Evolutionary conservation across 2,113 vertebrate genomes (phyloP).

Genomic region (Petroica traversi): DNA sequence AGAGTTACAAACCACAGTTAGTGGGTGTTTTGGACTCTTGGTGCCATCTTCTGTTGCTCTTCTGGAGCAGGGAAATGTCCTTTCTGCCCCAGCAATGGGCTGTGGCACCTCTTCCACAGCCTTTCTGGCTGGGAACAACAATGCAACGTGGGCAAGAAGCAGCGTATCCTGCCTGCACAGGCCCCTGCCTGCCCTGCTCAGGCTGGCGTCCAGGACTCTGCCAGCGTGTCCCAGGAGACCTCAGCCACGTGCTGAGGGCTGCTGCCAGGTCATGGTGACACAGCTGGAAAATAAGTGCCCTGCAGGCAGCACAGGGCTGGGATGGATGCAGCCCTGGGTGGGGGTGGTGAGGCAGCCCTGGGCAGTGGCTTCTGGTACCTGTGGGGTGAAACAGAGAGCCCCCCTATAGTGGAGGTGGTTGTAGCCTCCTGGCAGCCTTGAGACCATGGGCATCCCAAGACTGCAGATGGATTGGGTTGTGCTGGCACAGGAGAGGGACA

Average conservation of each 20-base stretch:
- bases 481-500: neutral
- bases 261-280: neutral
- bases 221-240: neutral
- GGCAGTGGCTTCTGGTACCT: neutral
- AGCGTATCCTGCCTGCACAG: neutral
- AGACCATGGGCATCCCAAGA: neutral
- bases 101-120: neutral
- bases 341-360: neutral
- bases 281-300: neutral
- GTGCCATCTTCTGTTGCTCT: neutral
- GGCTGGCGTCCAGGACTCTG: no score
- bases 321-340: neutral
- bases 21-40: neutral
- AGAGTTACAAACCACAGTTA: neutral
- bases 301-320: neutral
- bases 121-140: neutral
- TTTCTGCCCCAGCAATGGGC: neutral
- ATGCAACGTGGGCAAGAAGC: fast-evolving
- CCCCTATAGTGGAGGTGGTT: fast-evolving
- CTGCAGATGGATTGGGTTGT: neutral
- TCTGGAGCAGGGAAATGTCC: neutral
- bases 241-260: neutral
- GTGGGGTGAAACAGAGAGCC: neutral
- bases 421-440: neutral
- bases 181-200: neutral